phyloP scores from a whole-genome alignment of 2,888 invertebrate genomes.

The Synanthedon andrenaeformis region DNA sequence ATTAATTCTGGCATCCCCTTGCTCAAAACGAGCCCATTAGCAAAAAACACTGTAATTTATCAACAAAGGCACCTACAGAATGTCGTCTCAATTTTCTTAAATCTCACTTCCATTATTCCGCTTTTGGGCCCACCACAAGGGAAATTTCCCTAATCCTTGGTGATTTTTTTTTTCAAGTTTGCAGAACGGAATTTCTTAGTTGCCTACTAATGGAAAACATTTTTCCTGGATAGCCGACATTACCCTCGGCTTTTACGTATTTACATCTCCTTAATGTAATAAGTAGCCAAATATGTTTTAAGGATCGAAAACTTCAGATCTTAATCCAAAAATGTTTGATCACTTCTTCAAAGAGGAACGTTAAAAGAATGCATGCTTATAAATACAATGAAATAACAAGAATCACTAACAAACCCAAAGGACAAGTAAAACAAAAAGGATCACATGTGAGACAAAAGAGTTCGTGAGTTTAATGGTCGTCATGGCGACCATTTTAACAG shows the following conservation, averaged over 20 bases:
- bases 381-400: too few species aligned
- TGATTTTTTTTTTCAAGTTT: slow-evolving; percentile 32
- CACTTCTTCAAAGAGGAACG: too few species aligned
- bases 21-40: slow-evolving; percentile 42
- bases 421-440: too few species aligned
- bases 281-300: background rate
- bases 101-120: slow-evolving; percentile 49
- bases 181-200: slow-evolving; percentile 15
- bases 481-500: too few species aligned
- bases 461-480: too few species aligned
- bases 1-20: slow-evolving; percentile 11
- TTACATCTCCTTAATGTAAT: slow-evolving; percentile 1
- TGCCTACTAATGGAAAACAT: slow-evolving; percentile 2
- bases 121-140: slow-evolving; percentile 38
- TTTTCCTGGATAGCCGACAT: background rate
- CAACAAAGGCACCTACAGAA: slow-evolving; percentile 45
- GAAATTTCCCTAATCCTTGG: slow-evolving; percentile 49
- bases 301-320: too few species aligned
- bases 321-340: too few species aligned
- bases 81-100: slow-evolving; percentile 37
- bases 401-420: too few species aligned
- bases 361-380: too few species aligned
- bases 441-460: too few species aligned
- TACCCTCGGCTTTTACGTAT: slow-evolving; percentile 1
- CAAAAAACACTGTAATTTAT: slow-evolving; percentile 60